These are phyloP conservation scores for Eupeodes luniger DNA, from an alignment of 2,888 invertebrate genomes.

Conservation along the genomic window DNA sequence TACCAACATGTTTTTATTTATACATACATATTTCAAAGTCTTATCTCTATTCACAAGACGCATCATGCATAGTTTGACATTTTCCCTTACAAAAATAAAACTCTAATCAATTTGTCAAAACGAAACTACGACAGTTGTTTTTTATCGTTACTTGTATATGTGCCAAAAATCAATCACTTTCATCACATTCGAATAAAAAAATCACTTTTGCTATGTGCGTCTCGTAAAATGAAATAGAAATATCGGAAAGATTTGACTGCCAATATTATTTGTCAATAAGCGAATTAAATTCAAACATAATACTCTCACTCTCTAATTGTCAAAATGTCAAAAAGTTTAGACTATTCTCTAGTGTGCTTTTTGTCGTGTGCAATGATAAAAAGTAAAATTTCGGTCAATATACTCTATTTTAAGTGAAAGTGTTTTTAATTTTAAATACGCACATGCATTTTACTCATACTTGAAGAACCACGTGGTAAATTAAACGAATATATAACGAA, in stretches of 20 bases:
- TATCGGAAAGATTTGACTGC: neutral
- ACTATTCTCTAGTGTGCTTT: too few relatives aligned
- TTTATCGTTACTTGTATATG: too few relatives aligned
- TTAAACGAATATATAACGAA: neutral
- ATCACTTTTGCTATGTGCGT: neutral
- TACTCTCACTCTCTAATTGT: constrained; percentile 8
- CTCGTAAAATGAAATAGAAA: neutral
- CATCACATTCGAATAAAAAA: neutral
- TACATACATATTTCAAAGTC: neutral
- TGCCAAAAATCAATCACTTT: neutral
- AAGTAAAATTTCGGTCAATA: neutral
- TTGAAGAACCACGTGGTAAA: neutral
- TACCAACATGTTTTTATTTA: neutral
- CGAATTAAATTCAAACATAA: neutral
- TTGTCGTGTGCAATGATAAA: neutral
- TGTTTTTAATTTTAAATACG: neutral
- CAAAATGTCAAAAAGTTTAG: neutral
- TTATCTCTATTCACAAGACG: neutral
- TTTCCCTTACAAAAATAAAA: neutral
- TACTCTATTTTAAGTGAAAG: neutral
- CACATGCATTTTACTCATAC: neutral
- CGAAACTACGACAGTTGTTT: neutral
- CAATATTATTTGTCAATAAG: neutral
- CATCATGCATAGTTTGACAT: neutral
- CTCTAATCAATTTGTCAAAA: neutral